phyloP scores from a whole-genome alignment of 1,140 invertebrate species.

The Eriosoma lanigerum region DNA sequence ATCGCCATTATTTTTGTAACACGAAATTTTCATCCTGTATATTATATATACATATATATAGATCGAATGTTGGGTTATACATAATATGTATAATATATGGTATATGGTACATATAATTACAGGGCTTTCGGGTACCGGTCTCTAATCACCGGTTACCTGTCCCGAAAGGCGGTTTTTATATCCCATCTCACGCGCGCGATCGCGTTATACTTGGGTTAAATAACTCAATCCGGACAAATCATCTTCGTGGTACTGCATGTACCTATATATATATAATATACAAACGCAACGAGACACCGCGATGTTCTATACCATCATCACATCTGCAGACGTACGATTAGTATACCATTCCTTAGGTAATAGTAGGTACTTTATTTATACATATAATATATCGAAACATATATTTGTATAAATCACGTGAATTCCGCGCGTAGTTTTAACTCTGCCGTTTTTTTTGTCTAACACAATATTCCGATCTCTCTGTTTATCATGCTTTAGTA shows the following conservation, averaged over 20 bases:
- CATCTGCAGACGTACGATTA: not conserved
- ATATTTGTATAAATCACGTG: conserved; percentile 5
- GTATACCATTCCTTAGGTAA: not conserved
- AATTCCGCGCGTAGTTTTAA: too few relatives aligned
- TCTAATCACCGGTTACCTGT: conserved; percentile 49
- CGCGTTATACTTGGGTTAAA: conserved; percentile 30
- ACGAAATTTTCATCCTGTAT: too few relatives aligned
- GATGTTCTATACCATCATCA: too few relatives aligned
- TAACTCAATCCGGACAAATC: conserved; percentile 47
- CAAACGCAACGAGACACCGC: not conserved
- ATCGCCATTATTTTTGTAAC: too few relatives aligned
- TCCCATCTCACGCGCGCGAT: too few relatives aligned
- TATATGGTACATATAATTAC: conserved; percentile 26
- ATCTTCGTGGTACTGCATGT: not conserved
- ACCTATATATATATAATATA: not conserved
- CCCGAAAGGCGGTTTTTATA: not conserved
- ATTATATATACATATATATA: conserved; percentile 31
- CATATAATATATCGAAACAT: too few relatives aligned
- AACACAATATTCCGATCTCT: too few relatives aligned
- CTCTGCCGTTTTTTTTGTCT: too few relatives aligned
- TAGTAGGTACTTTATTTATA: too few relatives aligned
- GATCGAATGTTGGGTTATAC: conserved; percentile 9
- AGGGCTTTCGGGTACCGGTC: conserved; percentile 44
- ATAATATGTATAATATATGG: too few relatives aligned
- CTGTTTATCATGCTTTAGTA: too few relatives aligned